A percentile compares a stretch with the other conserved stretches of the same genome.
These are phyloP conservation scores for Caracal caracal DNA, from an alignment of 2,113 vertebrate genomes.

Conservation along the genomic window DNA sequence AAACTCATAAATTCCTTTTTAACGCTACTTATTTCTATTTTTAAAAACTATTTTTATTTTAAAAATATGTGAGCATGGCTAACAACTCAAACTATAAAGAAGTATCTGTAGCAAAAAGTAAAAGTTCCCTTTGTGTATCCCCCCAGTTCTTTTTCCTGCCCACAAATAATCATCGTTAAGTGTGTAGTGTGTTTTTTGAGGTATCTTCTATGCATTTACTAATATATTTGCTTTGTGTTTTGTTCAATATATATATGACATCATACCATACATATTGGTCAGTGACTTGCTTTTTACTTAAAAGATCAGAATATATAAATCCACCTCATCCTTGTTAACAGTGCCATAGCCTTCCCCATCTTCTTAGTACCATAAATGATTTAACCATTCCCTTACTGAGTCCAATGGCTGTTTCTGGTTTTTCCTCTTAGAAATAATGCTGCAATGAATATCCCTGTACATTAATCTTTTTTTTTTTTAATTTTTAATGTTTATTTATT, in stretches of 20 bases:
- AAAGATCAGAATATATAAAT: constrained; percentile 9
- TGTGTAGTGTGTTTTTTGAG: background rate
- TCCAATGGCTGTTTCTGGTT: background rate
- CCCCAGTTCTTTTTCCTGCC: background rate
- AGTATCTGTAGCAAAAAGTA: background rate
- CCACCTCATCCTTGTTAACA: background rate
- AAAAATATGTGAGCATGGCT: constrained; percentile 1
- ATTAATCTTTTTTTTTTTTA: background rate
- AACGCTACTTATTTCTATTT: background rate
- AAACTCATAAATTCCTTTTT: constrained; percentile 19
- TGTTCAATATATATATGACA: background rate
- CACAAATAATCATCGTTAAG: background rate
- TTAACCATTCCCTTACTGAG: background rate
- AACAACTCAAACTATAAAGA: background rate
- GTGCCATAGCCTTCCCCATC: background rate
- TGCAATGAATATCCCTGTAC: background rate
- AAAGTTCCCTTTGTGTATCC: background rate
- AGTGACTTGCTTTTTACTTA: background rate
- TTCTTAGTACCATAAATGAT: background rate
- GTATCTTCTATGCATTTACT: background rate
- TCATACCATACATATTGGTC: background rate
- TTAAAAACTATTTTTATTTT: constrained; percentile 3
- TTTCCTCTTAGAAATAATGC: background rate
- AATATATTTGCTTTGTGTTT: constrained; percentile 7
- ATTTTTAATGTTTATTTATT: no score